A percentile compares a stretch with the other conserved stretches of the same genome.
Conservation (phyloP, 2,888 invertebrate species). For the Pollenia amentaria region DNA sequence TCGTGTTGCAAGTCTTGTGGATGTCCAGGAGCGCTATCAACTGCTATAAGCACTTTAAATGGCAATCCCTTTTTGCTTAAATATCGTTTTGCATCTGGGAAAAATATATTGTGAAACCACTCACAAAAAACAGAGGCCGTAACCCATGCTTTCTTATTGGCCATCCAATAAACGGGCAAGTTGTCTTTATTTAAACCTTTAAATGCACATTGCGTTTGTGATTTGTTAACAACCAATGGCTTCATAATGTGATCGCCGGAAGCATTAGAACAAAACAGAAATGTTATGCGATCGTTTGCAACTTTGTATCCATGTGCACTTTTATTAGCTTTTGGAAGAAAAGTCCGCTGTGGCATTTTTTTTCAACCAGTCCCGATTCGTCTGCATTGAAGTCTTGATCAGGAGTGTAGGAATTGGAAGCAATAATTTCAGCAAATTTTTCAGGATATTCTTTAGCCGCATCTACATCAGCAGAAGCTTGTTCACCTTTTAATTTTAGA, state of each 20-base stretch:
- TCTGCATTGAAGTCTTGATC: too few species aligned
- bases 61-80: too few species aligned
- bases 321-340: constrained; percentile 73
- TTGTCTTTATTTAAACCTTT: constrained; percentile 75
- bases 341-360: background rate
- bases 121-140: constrained; percentile 71
- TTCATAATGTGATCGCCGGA: constrained; percentile 73
- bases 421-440: constrained; percentile 76
- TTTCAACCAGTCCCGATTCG: too few species aligned
- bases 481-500: too few species aligned
- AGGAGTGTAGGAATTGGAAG: background rate
- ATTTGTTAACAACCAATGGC: constrained; percentile 77
- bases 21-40: too few species aligned
- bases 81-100: constrained; percentile 37
- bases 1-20: too few species aligned
- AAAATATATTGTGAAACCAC: constrained; percentile 75
- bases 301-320: constrained; percentile 73
- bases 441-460: constrained; percentile 71
- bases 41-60: too few species aligned
- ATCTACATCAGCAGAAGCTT: too few species aligned
- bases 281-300: constrained; percentile 77
- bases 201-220: constrained; percentile 77
- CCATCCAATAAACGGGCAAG: constrained; percentile 77
- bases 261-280: constrained; percentile 77
- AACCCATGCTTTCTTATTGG: constrained; percentile 77